Percentiles rank a stretch among this genome's conserved stretches.
Conservation (phyloP, 2,113 vertebrate species). For the Chunga burmeisteri region DNA sequence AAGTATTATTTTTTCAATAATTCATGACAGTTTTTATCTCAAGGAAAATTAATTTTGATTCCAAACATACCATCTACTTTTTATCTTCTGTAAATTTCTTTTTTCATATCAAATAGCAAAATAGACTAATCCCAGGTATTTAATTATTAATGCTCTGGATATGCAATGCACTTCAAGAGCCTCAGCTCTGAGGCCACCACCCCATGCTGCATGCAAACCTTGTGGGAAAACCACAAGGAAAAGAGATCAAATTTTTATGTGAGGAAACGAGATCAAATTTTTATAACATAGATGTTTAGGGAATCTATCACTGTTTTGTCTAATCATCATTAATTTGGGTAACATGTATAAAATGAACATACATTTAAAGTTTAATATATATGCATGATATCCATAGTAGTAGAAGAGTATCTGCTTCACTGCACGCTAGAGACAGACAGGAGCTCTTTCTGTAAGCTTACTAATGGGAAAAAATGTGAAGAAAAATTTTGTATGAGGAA, state of each 20-base stretch:
- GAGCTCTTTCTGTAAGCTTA: neutral
- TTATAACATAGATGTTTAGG: neutral
- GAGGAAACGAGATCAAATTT: neutral
- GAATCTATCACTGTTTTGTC: neutral
- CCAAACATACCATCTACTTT: neutral
- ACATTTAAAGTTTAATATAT: neutral
- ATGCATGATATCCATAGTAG: neutral
- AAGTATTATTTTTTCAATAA: conserved; percentile 4
- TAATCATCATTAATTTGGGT: neutral
- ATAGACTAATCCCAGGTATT: neutral
- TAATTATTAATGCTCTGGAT: conserved; percentile 27
- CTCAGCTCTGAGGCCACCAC: neutral
- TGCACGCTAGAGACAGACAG: neutral
- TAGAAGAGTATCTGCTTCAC: neutral
- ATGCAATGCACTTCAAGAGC: neutral
- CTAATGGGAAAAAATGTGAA: neutral
- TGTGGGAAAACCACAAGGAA: neutral
- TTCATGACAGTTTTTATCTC: neutral
- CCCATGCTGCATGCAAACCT: neutral
- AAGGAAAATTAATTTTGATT: neutral
- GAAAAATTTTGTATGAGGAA: neutral
- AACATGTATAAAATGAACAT: neutral
- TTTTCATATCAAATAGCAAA: neutral
- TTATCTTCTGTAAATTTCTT: neutral
- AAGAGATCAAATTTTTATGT: neutral